Evolutionary conservation across 2,888 invertebrate species (phyloP).

Genomic region (Desoria tigrina): DNA sequence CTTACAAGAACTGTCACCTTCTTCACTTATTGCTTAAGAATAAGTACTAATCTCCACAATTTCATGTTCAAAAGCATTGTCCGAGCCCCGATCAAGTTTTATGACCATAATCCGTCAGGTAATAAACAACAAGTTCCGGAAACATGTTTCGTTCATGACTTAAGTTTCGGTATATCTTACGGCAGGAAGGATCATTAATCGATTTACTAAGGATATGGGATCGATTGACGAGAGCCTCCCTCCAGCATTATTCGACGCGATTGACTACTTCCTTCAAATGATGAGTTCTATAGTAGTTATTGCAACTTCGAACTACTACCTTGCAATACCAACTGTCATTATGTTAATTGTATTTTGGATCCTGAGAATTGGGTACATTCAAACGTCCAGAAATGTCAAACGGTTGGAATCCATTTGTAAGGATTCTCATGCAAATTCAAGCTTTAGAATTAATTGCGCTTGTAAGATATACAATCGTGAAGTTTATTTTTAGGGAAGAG

Average conservation of each 20-base stretch:
- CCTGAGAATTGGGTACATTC: constrained; percentile 28
- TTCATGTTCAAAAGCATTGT: constrained; percentile 60
- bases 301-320: constrained; percentile 57
- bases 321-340: constrained; percentile 56
- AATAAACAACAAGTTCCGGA: too few species aligned
- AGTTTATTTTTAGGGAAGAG: constrained; percentile 59
- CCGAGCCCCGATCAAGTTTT: constrained; percentile 56
- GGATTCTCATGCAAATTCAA: not conserved
- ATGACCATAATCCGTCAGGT: constrained; percentile 48
- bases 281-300: constrained; percentile 59
- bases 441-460: not conserved
- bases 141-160: too few species aligned
- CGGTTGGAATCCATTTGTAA: constrained; percentile 35
- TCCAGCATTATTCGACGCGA: constrained; percentile 63
- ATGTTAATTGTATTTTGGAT: constrained; percentile 56
- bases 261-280: constrained; percentile 60
- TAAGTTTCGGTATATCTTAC: too few species aligned
- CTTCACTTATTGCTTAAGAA: constrained; percentile 56
- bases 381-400: constrained; percentile 38
- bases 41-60: constrained; percentile 59
- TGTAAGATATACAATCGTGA: not conserved
- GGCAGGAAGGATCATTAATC: constrained; percentile 61
- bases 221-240: constrained; percentile 57
- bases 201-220: constrained; percentile 79
- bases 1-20: constrained; percentile 57